Evolutionary conservation across 2,113 vertebrate genomes (phyloP), one percentile per base, ranked within the genome.

Genomic region (Cyanistes caeruleus): DNA sequence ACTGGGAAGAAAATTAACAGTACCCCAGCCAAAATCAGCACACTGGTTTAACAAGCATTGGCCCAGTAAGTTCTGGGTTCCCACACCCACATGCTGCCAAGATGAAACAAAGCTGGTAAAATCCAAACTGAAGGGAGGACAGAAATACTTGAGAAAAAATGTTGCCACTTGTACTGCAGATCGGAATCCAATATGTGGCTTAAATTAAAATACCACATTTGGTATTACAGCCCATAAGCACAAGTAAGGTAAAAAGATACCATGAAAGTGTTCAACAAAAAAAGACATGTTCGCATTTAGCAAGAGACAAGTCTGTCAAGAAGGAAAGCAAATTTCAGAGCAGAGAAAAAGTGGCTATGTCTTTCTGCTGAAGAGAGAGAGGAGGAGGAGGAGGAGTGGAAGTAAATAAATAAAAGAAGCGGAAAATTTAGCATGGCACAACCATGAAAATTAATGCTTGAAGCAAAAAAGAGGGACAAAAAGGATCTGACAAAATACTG

Each of bases 391-490:
- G 77, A 63, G 83, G 87, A 93, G 25, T 39, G 59, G 75, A 81
- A 87, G 82, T 90, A 96, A 97, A 94, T 91, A 89, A 95, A 89
- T 88, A 64, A 75, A 92, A 96, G 82, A 83, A 88, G 93, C 33
- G 96, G 79, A 89, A 96, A 96, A 82, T 91, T 67, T 67, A 77
- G 63, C 69, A 52, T 82, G 76, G 35, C 67, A 46, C 14, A 92
- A 46, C 89, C 64, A 77, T 87, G 90, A 65, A 95, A 91, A 96
- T 91, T 75, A 72, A 84, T 70, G 20, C 90, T 88, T 55, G 41
- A 96, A 88, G 86, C 69, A 88, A 75, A 77, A 79, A 59, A 73
- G 44, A 69, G 74, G 79, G 60, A 80, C 70, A 96, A 82, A 84
- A 86, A 90, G 44, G 44, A 93, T 95, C 44, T 95, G 35, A 95